Base-by-base conservation (phyloP, 2,888 invertebrate genomes). In the Tipula lateralis region DNA sequence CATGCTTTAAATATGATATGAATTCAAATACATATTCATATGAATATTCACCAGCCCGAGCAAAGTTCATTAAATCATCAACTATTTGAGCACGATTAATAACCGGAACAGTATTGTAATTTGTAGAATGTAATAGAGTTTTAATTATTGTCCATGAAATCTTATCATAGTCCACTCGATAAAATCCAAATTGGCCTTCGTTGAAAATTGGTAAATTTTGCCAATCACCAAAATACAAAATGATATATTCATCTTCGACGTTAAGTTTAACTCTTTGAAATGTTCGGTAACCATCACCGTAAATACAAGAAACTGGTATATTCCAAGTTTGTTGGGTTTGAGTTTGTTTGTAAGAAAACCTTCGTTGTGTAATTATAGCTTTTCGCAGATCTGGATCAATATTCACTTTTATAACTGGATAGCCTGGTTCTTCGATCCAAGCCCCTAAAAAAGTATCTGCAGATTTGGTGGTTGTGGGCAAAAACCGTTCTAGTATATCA, bases 71-170 rank as follows among this genome's bases (percentile, higher is more conserved):
- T 0, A 94, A 91, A 89, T 98, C 98, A 87, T 97, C 95, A 12
- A 97, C 92, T 29, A 95, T 91, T 90, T 96, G 96, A 2, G 95
- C 96, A 87, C 94, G 92, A 89, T 95, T 95, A 12, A 93, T 89
- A 81, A 92, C 92, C 86, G 94, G 92, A 84, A 96, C 94, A 0
- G 85, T 88, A 0, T 86, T 85, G 36, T 92, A 91, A 24, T 89
- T 86, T 29, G 91, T 90, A 1, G 88, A 88, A 13, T 90, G 89
- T 6, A 93, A 88, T 29, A 91, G 91, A 1, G 89, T 85, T 1
- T 89, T 88, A 50, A 93, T 91, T 24, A 91, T 88, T 0, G 90
- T 86, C 94, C 93, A 94, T 0, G 93, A 91, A 84, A 89, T 89
- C 0, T 88, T 87, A 86, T 94, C 93, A 86, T 95, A 95, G 87